phyloP scores from a whole-genome alignment of 2,888 invertebrate genomes.

The Ceraclea dissimilis region DNA sequence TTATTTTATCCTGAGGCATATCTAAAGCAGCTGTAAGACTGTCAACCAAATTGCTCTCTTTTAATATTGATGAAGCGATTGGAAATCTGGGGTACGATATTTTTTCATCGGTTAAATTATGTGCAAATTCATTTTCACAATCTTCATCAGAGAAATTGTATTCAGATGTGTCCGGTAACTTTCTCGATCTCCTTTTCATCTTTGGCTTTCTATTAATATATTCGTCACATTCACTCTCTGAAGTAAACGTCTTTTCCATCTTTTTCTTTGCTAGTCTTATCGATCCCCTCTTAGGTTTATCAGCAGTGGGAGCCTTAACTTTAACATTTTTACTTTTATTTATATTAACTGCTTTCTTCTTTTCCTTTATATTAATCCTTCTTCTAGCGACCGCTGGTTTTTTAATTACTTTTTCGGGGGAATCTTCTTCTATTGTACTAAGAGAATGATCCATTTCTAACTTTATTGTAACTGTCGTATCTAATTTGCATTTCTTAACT shows the following conservation, averaged over 20 bases:
- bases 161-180: neutral
- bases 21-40: slow-evolving; percentile 21
- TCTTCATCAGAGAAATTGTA: neutral
- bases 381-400: neutral
- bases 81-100: slow-evolving; percentile 19
- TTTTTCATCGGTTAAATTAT: slow-evolving; percentile 8
- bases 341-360: slow-evolving; percentile 3
- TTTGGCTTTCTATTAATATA: neutral
- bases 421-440: slow-evolving; percentile 1
- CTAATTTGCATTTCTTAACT: slow-evolving; percentile 47
- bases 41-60: slow-evolving; percentile 21
- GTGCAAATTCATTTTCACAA: slow-evolving; percentile 13
- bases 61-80: slow-evolving; percentile 20
- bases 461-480: slow-evolving; percentile 14
- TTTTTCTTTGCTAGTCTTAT: slow-evolving; percentile 1
- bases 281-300: neutral
- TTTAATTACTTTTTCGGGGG: neutral
- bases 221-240: slow-evolving; percentile 17
- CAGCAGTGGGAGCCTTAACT: neutral
- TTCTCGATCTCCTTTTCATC: neutral
- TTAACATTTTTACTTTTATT: neutral
- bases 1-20: slow-evolving; percentile 17
- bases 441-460: neutral
- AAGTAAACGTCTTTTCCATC: neutral
- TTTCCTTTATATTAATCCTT: neutral